phyloP scores from a whole-genome alignment of 2,797 vertebrate species.

The Melopsittacus undulatus region DNA sequence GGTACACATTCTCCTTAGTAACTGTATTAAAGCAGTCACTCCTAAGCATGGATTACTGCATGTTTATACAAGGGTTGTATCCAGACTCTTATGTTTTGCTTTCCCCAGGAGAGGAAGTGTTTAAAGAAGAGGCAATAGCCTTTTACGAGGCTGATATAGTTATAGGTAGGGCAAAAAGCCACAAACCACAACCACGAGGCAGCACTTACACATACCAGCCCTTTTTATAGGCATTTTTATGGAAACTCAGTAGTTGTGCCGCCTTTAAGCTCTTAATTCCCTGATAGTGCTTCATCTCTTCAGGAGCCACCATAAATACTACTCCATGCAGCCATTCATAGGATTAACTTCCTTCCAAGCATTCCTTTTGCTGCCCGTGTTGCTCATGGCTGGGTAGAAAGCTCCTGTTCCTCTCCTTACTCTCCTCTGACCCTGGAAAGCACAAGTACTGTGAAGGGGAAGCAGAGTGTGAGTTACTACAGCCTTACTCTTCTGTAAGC shows the following conservation, averaged over 20 bases:
- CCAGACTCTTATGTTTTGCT: background rate
- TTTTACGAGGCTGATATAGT: background rate
- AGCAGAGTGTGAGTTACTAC: fast-evolving
- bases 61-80: background rate
- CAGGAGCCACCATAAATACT: background rate
- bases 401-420: background rate
- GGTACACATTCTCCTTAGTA: background rate
- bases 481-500: background rate
- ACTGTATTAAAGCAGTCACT: background rate
- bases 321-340: background rate
- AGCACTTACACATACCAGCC: background rate
- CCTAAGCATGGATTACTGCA: background rate
- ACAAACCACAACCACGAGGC: background rate
- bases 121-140: background rate
- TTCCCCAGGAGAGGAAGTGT: background rate
- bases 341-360: constrained; percentile 2
- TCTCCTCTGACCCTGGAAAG: background rate
- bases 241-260: constrained; percentile 17
- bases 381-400: background rate
- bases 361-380: background rate
- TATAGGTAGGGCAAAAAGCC: background rate
- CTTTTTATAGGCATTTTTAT: constrained; percentile 31
- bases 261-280: constrained; percentile 47
- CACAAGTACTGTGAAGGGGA: too few relatives aligned
- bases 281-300: background rate